phyloP scores from a whole-genome alignment of 2,797 vertebrate species.

The Aldrovandia affinis region DNA sequence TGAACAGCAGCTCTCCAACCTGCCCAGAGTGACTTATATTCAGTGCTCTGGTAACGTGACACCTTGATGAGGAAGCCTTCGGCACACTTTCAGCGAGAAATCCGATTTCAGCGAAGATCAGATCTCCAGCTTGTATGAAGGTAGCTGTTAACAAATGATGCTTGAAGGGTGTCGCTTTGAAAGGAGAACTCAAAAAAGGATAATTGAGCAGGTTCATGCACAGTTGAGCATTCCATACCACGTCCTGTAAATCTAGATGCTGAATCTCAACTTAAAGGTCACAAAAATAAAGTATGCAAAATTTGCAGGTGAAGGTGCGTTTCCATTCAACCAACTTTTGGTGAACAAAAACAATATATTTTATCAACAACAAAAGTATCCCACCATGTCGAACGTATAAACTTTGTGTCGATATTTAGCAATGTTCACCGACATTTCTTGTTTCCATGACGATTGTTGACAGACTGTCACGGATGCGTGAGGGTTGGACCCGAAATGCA shows the following conservation, averaged over 20 bases:
- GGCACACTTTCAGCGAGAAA: not conserved
- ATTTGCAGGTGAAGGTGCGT: too few species aligned
- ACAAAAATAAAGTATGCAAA: too few species aligned
- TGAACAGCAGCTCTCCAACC: not conserved
- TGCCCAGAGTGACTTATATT: not conserved
- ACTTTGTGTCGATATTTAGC: too few species aligned
- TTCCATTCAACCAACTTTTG: too few species aligned
- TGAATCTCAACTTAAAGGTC: not conserved
- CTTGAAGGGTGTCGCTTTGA: not conserved
- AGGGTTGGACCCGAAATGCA: too few species aligned
- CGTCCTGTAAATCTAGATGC: not conserved
- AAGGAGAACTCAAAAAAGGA: not conserved
- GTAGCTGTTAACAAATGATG: not conserved
- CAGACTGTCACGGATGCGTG: too few species aligned
- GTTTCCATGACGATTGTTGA: too few species aligned
- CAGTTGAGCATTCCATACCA: not conserved
- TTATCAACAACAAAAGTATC: too few species aligned
- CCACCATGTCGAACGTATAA: too few species aligned
- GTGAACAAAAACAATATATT: too few species aligned
- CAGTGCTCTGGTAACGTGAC: not conserved
- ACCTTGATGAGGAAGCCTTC: not conserved
- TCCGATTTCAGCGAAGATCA: slow-evolving; percentile 24
- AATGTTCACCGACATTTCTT: too few species aligned
- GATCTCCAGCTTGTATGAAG: not conserved
- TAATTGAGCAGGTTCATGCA: not conserved